Base-by-base conservation (phyloP, 1,140 invertebrate genomes). In the Aethina tumida region DNA sequence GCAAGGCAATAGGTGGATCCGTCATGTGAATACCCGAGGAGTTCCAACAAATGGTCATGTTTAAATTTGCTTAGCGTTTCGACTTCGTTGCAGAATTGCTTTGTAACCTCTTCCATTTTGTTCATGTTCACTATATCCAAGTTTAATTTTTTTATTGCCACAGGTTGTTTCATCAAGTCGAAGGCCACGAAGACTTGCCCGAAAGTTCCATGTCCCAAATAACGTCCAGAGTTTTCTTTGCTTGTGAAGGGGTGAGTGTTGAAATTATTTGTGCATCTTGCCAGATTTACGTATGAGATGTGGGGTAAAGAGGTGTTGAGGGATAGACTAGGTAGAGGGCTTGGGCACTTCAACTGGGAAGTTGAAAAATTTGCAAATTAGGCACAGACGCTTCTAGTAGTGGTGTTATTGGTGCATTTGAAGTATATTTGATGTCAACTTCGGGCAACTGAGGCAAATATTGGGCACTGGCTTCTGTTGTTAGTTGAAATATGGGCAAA, bases 151-250 rank as follows among this genome's bases (percentile, higher is more conserved):
- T 83, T 83, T 2, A 83, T 67, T 33, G 78, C 79, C 5, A 81
- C 63, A 13, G 58, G 52, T 40, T 68, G 59, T 38, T 64, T 53
- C 2, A 52, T 43, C 3, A 62, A 37, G 33, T 65, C 61, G 10
- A 59, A 56, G 10, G 73, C 78, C 36, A 77, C 59, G 61, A 72
- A 82, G 2, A 84, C 81, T 31, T 68, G 68, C n/a, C 80, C 80
- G 64, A 79, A 83, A 6, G 75, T 78, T 30, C 81, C 81, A 43
- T 64, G 66, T 3, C 81, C 81, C 37, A 84, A 63, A 47, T 68
- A 66, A 7, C 66, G 56, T 24, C 63, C 64, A 28, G 47, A 53
- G 12, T 45, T 22, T 7, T 44, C 21, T 7, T 33, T 5, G 2
- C 21, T 16, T 31, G 7, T 44, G 35, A 36, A 48, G 13, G 38